Base-by-base conservation (phyloP, 1,140 invertebrate genomes). In the Pseudomyrmex cubaensis region DNA sequence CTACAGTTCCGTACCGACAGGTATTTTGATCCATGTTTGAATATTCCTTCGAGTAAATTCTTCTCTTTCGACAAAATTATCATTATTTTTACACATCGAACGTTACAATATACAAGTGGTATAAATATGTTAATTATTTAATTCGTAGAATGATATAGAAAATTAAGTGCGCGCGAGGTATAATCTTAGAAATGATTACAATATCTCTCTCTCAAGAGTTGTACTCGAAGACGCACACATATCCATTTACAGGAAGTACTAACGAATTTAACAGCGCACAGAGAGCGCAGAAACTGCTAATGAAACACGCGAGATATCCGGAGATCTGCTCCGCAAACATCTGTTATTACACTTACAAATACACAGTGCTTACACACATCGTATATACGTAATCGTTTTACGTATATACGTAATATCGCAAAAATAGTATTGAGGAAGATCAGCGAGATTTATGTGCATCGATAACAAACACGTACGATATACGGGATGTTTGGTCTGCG, bases 401-500 rank as follows among this genome's bases (percentile, higher is more conserved):
- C 35, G 5, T 35, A 35, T 35, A 35, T 35, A 52, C 54, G n/a
- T 17, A 17, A 48, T 20, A 61, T 70, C 22, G 66, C 46, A 69
- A 44, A 48, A 59, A 46, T 59, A 59, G 0, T 66, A 48, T 59
- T 56, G 76, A 72, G 50, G 8, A 70, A 61, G 54, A 35, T 35
- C 35, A 35, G 64, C 22, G n/a, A 50, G 20, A 35, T 13, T 35
- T 35, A 35, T 7, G 35, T 35, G 35, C 35, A 44, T 25, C 50
- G 17, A 57, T 67, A 61, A 80, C 59, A 59, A 78, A 78, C 13
- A 52, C 9, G 7, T 52, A 52, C 35, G 35, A 35, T 70, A 35
- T 78, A 57, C 7, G 44, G 70, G 70, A 72, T 72, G 35, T 70
- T 78, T 78, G 44, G 64, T 78, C 52, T 54, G 25, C 20, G 54